phyloP scores from a whole-genome alignment of 2,113 vertebrate genomes.

The Osmerus eperlanus region DNA sequence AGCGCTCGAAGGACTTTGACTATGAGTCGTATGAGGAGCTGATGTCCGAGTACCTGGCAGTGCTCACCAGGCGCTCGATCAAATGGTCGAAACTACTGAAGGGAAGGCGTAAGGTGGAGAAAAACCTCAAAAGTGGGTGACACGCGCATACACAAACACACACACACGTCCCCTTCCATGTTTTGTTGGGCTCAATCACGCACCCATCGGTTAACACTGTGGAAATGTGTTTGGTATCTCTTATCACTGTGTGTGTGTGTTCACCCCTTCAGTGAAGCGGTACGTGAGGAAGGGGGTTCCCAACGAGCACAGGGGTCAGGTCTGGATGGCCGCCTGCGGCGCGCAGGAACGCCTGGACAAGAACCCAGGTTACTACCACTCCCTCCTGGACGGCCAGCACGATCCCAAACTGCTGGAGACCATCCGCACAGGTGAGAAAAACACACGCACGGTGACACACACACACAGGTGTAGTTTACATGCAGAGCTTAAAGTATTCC shows the following conservation, averaged over 20 bases:
- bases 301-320: constrained; percentile 80
- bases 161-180: too few species aligned
- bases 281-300: constrained; percentile 94
- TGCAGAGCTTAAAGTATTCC: too few species aligned
- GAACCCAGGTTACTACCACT: constrained; percentile 85
- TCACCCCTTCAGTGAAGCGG: constrained; percentile 82
- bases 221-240: too few species aligned
- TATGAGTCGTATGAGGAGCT: constrained; percentile 84
- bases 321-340: constrained; percentile 93
- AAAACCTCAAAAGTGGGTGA: constrained; percentile 78
- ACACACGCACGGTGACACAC: not conserved
- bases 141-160: not conserved
- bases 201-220: too few species aligned
- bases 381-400: constrained; percentile 76
- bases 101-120: constrained; percentile 71
- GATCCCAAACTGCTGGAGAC: constrained; percentile 82
- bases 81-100: constrained; percentile 90
- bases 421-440: constrained; percentile 83
- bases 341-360: constrained; percentile 85
- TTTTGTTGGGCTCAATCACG: too few species aligned
- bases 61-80: constrained; percentile 82
- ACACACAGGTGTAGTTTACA: not conserved
- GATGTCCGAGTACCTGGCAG: constrained; percentile 83
- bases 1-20: constrained; percentile 82
- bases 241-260: not conserved